Percentiles rank a stretch among this genome's conserved stretches.
Conservation (phyloP, 1,140 invertebrate genomes). For the Tetramorium simillimum region DNA sequence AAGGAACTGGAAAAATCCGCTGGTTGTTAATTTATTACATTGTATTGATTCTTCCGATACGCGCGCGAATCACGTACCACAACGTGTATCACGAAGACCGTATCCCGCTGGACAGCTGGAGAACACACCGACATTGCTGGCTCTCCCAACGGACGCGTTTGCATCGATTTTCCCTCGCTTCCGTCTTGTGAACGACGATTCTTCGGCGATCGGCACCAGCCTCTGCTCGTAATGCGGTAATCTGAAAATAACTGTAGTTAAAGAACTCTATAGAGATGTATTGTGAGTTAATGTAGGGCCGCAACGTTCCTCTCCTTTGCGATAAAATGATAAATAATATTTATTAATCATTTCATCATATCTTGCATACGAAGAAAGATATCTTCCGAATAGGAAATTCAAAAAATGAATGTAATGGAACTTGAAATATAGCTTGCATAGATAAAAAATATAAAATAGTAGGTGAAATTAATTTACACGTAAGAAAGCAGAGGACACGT, state of each 20-base stretch:
- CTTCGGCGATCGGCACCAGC: constrained; percentile 73
- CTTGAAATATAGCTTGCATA: neutral
- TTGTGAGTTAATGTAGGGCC: constrained; percentile 64
- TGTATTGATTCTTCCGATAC: neutral
- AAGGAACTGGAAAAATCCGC: constrained; percentile 77
- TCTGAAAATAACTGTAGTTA: constrained; percentile 82
- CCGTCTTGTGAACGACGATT: constrained; percentile 56
- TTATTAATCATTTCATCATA: neutral
- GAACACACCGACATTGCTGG: constrained; percentile 74
- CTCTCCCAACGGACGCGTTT: neutral
- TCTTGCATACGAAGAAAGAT: neutral
- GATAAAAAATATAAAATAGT: neutral
- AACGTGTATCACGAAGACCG: constrained; percentile 77
- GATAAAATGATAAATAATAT: constrained; percentile 12
- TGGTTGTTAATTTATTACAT: neutral
- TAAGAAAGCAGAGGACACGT: constrained; percentile 7
- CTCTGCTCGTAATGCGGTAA: constrained; percentile 76
- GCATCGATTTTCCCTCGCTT: constrained; percentile 63
- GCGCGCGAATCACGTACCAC: constrained; percentile 67
- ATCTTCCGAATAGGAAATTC: neutral
- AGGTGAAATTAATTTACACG: neutral
- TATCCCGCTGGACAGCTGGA: constrained; percentile 80
- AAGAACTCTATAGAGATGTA: constrained; percentile 80
- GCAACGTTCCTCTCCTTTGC: constrained; percentile 54
- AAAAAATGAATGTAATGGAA: neutral